Conservation (phyloP, 2,888 invertebrate genomes). For the Fragum sueziense region DNA sequence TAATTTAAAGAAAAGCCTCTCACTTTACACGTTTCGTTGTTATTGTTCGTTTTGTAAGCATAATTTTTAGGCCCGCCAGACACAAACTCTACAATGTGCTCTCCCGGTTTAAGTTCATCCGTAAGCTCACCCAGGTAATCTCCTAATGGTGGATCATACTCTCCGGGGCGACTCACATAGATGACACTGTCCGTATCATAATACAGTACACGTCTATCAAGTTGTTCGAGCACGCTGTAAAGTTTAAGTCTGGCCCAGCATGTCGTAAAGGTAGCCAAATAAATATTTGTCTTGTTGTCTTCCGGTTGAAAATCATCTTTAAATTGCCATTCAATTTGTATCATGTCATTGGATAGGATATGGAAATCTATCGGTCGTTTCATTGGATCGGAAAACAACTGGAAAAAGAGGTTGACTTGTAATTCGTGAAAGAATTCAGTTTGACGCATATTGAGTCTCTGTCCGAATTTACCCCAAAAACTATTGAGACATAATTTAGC, state of each 20-base stretch:
- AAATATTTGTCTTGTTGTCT: slow-evolving; percentile 39
- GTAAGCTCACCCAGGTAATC: slow-evolving; percentile 78
- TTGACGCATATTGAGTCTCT: slow-evolving; percentile 38
- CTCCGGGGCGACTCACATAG: slow-evolving; percentile 57
- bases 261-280: slow-evolving; percentile 48
- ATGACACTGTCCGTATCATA: slow-evolving; percentile 77
- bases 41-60: slow-evolving; percentile 63
- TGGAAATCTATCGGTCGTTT: slow-evolving; percentile 36
- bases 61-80: slow-evolving; percentile 79
- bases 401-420: slow-evolving; percentile 34
- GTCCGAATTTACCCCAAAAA: slow-evolving; percentile 52
- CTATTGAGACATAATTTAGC: slow-evolving; percentile 41
- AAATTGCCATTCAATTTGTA: slow-evolving; percentile 46
- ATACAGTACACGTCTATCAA: slow-evolving; percentile 35
- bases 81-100: slow-evolving; percentile 61
- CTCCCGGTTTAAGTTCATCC: slow-evolving; percentile 74
- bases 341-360: slow-evolving; percentile 30
- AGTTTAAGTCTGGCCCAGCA: slow-evolving; percentile 51
- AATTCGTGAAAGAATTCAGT: slow-evolving; percentile 36
- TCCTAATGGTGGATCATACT: slow-evolving; percentile 66
- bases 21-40: slow-evolving; percentile 50
- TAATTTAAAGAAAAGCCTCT: slow-evolving; percentile 69
- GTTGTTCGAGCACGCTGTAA: slow-evolving; percentile 41
- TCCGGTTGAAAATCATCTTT: slow-evolving; percentile 41
- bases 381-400: slow-evolving; percentile 32